Conservation (phyloP, 2,888 invertebrate genomes). For the Ophioninae sp. region DNA sequence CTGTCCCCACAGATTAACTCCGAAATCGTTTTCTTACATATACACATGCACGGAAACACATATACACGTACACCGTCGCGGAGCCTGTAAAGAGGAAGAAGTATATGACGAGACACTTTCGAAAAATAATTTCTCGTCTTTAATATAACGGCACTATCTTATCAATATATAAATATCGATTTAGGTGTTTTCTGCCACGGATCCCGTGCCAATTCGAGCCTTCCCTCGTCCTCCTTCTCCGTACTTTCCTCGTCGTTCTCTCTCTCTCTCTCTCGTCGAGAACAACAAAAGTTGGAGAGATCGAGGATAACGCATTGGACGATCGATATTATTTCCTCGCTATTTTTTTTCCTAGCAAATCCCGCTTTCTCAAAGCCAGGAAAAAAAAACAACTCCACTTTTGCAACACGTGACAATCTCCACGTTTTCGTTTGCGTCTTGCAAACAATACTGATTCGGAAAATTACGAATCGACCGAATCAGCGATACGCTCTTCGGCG, state of each 20-base stretch:
- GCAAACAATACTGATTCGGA: not conserved
- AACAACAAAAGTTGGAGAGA: constrained; percentile 21
- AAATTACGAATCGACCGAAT: not conserved
- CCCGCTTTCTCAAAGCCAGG: not conserved
- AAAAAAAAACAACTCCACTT: not conserved
- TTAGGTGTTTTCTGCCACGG: constrained; percentile 68
- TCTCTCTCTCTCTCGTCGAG: constrained; percentile 16
- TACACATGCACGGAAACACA: no score
- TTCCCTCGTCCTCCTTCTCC: not conserved
- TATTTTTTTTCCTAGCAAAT: not conserved
- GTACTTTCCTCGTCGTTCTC: not conserved
- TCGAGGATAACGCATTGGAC: constrained; percentile 22
- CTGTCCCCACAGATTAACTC: no score
- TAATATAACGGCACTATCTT: constrained; percentile 62
- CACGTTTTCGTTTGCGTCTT: not conserved
- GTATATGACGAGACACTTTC: constrained; percentile 17
- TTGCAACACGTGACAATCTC: not conserved
- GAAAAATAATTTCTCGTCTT: constrained; percentile 44
- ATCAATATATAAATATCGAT: constrained; percentile 70
- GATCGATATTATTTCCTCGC: no score
- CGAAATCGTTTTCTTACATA: no score
- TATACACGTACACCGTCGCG: no score
- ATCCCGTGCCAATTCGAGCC: constrained; percentile 34
- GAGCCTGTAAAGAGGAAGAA: not conserved
- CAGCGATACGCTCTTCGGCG: not conserved